A percentile compares a stretch with the other conserved stretches of the same genome.
These are phyloP conservation scores for Oligia fasciuncula DNA, from an alignment of 2,888 invertebrate genomes.

Conservation along the genomic window DNA sequence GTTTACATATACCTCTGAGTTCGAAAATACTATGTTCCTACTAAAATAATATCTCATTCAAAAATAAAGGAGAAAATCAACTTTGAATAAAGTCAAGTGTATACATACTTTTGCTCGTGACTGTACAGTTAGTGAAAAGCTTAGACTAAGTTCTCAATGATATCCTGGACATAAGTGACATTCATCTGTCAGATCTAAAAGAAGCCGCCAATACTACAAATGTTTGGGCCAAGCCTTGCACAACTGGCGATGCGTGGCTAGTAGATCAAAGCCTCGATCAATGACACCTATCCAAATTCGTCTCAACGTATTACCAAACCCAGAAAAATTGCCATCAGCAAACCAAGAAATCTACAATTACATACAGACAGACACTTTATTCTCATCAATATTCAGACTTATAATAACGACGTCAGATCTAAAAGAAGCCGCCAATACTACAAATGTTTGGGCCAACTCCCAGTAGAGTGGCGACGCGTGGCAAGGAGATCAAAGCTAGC, in stretches of 20 bases:
- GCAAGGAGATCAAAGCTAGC: conserved; percentile 74
- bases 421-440: conserved; percentile 44
- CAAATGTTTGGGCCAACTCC: conserved; percentile 59
- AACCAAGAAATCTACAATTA: not conserved
- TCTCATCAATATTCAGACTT: conserved; percentile 33
- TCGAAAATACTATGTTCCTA: too few relatives aligned
- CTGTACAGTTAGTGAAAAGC: too few relatives aligned
- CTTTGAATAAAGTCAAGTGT: too few relatives aligned
- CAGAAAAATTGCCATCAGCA: not conserved
- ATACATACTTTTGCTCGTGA: too few relatives aligned
- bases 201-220: conserved; percentile 41
- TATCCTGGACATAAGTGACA: too few relatives aligned
- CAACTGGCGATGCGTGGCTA: conserved; percentile 69
- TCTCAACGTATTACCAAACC: too few relatives aligned
- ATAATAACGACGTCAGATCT: conserved; percentile 31
- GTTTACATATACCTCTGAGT: too few relatives aligned
- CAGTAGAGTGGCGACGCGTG: conserved; percentile 69
- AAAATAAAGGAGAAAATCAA: too few relatives aligned
- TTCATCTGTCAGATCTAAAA: conserved; percentile 14
- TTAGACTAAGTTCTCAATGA: too few relatives aligned
- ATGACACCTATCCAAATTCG: not conserved
- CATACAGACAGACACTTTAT: conserved; percentile 1
- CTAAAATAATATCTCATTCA: too few relatives aligned
- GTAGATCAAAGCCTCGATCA: not conserved
- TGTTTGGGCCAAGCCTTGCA: conserved; percentile 53